Evolutionary conservation across 2,113 vertebrate species (phyloP).

Genomic region (Sceloporus tristichus): DNA sequence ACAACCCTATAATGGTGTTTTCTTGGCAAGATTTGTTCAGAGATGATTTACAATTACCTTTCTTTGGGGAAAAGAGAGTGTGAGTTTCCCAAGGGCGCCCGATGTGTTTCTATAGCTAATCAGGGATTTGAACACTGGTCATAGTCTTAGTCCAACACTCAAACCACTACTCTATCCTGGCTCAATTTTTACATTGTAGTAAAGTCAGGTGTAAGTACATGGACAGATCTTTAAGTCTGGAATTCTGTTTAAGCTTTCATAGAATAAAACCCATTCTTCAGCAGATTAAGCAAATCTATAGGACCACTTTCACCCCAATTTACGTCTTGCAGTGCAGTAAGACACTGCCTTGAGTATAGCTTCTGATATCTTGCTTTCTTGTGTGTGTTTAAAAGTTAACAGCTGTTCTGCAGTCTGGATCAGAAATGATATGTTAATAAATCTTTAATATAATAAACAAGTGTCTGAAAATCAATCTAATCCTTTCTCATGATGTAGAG

Average conservation of each 20-base stretch:
- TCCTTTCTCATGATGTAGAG: constrained; percentile 44
- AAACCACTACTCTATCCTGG: background rate
- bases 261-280: background rate
- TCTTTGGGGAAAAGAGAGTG: too few species aligned
- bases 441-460: constrained; percentile 12
- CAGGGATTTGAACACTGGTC: too few species aligned
- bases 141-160: too few species aligned
- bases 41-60: too few species aligned
- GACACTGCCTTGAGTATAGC: background rate
- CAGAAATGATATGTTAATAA: constrained; percentile 33
- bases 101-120: too few species aligned
- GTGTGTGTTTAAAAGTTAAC: constrained; percentile 8
- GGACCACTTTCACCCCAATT: background rate
- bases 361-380: background rate
- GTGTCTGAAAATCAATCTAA: constrained; percentile 46
- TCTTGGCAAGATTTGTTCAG: too few species aligned
- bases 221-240: background rate
- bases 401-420: constrained; percentile 7
- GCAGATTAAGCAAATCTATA: background rate
- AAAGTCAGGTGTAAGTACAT: background rate
- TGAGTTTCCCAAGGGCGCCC: too few species aligned
- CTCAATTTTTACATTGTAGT: background rate
- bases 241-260: background rate
- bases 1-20: too few species aligned
- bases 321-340: background rate